Evolutionary conservation across 30 jellyfish, hydroid and myxozoan species (phyloP), one percentile per base, ranked within the genome.

Genomic region (Haliclystus octoradiatus): DNA sequence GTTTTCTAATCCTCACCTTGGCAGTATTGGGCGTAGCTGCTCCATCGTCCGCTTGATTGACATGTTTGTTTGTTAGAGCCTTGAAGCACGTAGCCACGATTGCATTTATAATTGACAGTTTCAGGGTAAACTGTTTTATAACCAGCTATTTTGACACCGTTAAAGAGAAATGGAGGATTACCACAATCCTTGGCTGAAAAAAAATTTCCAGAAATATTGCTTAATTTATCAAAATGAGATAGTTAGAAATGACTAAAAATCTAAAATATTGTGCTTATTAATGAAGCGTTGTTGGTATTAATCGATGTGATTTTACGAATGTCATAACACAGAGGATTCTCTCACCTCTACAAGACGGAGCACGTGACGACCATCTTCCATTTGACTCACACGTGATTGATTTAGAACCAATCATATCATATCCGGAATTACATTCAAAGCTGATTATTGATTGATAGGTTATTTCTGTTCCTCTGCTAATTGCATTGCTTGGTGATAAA

Each of bases 31-130:
- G 34, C 34, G 49, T 0, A 0, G 33, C 63, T 68, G 13, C 72
- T 52, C 81, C 81, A 70, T 51, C 2, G 0, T 28, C 61, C 62
- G 49, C 32, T 51, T 26, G 62, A 50, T 24, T 46, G 68, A 52
- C 81, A 70, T 0, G 34, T 13, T 22, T 63, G 28, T 0, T 30
- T 3, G 19, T 0, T 9, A 2, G 0, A 0, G 24, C 81, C 81
- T 14, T 31, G 31, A 61, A 70, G 71, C 0, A 26, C 26, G 68
- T 70, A 70, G 7, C 81, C 63, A 0, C 53, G 13, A 34, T 49
- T 47, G 63, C 81, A 70, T 30, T 50, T 5, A 0, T 70, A 70
- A 19, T 70, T 32, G 15, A 70, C 1, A 2, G n/a, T 31, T 13
- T 35, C 31, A 7, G 14, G 34, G 68, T 46, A 65, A 34, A 27